Base-by-base conservation (phyloP, 1,140 invertebrate genomes). In the Hyles euphorbiae region DNA sequence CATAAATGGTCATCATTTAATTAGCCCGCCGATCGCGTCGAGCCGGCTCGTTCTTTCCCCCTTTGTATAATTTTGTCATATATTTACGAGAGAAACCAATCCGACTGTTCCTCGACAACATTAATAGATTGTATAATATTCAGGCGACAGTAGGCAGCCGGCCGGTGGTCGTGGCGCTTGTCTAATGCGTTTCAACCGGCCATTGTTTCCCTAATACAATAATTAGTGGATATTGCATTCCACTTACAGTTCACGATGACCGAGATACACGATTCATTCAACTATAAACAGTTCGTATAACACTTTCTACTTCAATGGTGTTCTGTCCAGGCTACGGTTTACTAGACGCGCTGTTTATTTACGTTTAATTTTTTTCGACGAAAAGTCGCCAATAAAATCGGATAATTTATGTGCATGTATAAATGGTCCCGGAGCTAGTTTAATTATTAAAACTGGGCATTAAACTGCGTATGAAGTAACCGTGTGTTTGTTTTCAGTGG, bases 401-500 rank as follows among this genome's bases (percentile, higher is more conserved):
- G 8, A 40, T 40, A 5, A 40, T 40, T 22, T 22, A 22, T 22
- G 22, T 22, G 22, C 22, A 22, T 22, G 22, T 22, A 22, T 22
- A 22, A 22, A 22, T 22, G 22, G 22, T 22, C 22, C 22, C 22
- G 22, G 22, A 22, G 22, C 22, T 22, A 22, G 22, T 22, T 22
- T 22, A 22, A 22, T 22, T 22, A 22, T 22, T 22, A 22, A 22
- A 22, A 22, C 22, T 22, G 22, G 22, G 22, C 22, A 22, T 22
- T 22, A 22, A 22, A 22, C 22, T 22, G 2, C 22, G 22, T 22
- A 40, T 40, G 4, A 40, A 40, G 2, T 8, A 40, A 40, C 8
- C 36, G 22, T 22, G 22, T 8, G 36, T 45, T 54, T 54, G 12
- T 67, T 78, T 83, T 22, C 78, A 85, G 82, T 74, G 78, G 65